Evolutionary conservation across 35 echinoderm and acorn worm genomes (phyloP).

Genomic region (Stichopus chloronotus): DNA sequence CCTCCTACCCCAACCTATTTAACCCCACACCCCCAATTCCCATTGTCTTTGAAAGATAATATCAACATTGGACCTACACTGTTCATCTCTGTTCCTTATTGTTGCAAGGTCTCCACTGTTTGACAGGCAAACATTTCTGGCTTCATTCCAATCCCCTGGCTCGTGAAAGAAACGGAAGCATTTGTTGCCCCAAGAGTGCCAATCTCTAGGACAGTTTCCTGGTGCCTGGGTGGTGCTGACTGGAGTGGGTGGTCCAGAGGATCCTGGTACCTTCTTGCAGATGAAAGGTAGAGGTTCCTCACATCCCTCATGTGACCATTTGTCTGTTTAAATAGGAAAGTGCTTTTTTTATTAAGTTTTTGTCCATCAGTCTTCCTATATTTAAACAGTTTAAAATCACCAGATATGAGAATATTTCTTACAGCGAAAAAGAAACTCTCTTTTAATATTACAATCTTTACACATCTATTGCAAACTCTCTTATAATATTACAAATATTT

Average conservation of each 20-base stretch:
- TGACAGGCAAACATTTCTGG: constrained; percentile 47
- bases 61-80: constrained; percentile 44
- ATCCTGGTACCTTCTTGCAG: constrained; percentile 65
- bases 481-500: no score
- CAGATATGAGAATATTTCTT: background rate
- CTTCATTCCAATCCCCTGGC: constrained; percentile 35
- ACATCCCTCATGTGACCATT: constrained; percentile 62
- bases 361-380: background rate
- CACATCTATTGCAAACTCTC: no score
- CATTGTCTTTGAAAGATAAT: no score
- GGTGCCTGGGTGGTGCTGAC: constrained; percentile 43
- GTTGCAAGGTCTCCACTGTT: constrained; percentile 63
- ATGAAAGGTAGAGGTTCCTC: constrained; percentile 48
- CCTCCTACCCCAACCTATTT: no score
- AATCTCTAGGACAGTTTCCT: constrained; percentile 71
- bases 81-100: constrained; percentile 59
- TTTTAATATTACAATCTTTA: no score
- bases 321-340: constrained; percentile 31
- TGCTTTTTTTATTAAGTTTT: background rate
- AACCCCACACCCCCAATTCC: no score
- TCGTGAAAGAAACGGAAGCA: constrained; percentile 62
- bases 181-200: constrained; percentile 67
- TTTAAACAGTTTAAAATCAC: background rate
- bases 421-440: no score
- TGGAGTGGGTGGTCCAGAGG: constrained; percentile 12